Evolutionary conservation across 2,888 invertebrate species (phyloP).

Genomic region (Molanna angustata): DNA sequence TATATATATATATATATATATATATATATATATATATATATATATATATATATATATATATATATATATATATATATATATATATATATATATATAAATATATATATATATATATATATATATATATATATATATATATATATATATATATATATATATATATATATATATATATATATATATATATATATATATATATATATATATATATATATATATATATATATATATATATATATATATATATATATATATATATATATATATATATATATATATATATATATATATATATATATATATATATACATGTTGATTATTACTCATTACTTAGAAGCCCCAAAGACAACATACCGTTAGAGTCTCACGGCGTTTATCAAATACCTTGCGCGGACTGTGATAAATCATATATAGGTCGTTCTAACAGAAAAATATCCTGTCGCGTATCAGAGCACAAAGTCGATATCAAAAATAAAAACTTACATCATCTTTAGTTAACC

Average conservation of each 20-base stretch:
- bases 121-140: background rate
- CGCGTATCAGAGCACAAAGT: too few relatives aligned
- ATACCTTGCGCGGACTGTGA: too few relatives aligned
- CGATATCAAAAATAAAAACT: too few relatives aligned
- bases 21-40: too few relatives aligned
- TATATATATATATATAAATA: background rate
- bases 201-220: conserved; percentile 6
- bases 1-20: too few relatives aligned
- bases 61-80: background rate
- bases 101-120: background rate
- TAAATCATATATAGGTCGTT: too few relatives aligned
- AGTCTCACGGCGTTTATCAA: too few relatives aligned
- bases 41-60: background rate
- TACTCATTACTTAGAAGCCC: too few relatives aligned
- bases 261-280: conserved; percentile 7
- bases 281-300: conserved; percentile 7
- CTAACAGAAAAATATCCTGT: too few relatives aligned
- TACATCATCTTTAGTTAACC: too few relatives aligned
- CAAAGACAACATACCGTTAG: too few relatives aligned
- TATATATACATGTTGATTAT: background rate
- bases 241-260: conserved; percentile 7
- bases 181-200: conserved; percentile 3
- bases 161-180: background rate
- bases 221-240: conserved; percentile 7
- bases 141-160: background rate